phyloP scores from a whole-genome alignment of 2,113 vertebrate genomes.

The Heterochromis multidens region DNA sequence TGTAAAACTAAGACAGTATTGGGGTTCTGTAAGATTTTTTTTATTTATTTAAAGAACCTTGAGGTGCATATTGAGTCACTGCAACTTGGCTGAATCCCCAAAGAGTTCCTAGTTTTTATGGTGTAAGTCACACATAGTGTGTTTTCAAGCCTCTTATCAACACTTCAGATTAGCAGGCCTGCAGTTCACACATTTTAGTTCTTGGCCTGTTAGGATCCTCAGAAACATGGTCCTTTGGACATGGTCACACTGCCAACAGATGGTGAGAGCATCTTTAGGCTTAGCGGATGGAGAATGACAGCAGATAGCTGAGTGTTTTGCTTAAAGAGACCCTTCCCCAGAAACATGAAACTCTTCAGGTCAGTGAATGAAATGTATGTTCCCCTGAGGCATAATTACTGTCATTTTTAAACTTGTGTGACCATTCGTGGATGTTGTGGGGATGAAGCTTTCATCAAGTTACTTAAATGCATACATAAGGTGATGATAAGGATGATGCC shows the following conservation, averaged over 20 bases:
- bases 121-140: constrained; percentile 57
- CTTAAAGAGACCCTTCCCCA: constrained; percentile 6
- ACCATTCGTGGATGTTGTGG: not conserved
- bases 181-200: constrained; percentile 71
- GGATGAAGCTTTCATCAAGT: not conserved
- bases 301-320: not conserved
- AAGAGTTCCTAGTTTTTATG: constrained; percentile 21
- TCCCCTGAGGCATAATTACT: constrained; percentile 43
- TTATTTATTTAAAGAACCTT: not conserved
- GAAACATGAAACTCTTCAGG: not conserved
- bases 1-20: not conserved
- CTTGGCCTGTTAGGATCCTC: constrained; percentile 64
- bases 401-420: constrained; percentile 4
- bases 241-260: constrained; percentile 67
- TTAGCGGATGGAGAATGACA: constrained; percentile 33
- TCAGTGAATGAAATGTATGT: not conserved
- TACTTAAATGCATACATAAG: not conserved
- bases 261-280: constrained; percentile 68
- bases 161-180: constrained; percentile 66
- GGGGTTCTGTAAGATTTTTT: not conserved
- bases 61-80: not conserved
- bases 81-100: constrained; percentile 38
- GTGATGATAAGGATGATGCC: not conserved
- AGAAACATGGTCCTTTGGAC: constrained; percentile 70
- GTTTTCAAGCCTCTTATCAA: constrained; percentile 70